A percentile compares a stretch with the other conserved stretches of the same genome.
Conservation (phyloP, 2,797 vertebrate genomes). For the Morus bassanus region DNA sequence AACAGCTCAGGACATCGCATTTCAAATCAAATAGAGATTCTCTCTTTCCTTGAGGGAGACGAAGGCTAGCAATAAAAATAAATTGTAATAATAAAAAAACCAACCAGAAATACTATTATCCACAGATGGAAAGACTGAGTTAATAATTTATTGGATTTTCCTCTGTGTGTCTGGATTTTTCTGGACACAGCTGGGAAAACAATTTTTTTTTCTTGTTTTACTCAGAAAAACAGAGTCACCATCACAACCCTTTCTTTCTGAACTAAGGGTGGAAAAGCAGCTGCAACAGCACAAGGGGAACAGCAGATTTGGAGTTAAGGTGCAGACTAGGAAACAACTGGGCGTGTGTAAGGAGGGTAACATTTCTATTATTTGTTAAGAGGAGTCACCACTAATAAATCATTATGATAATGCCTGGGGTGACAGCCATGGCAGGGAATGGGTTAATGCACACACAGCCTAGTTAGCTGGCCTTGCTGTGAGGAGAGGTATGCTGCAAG, state of each 20-base stretch:
- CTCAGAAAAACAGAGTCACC: background rate
- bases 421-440: background rate
- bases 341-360: background rate
- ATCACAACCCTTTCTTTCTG: background rate
- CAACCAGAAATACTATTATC: background rate
- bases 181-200: background rate
- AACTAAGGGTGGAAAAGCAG: background rate
- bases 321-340: background rate
- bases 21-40: background rate
- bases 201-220: background rate
- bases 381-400: background rate
- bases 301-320: background rate
- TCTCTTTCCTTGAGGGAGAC: background rate
- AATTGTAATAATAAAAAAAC: background rate
- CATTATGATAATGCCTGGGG: background rate
- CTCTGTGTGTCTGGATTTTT: background rate
- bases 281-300: background rate
- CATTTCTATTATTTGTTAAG: background rate
- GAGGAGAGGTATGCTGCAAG: background rate
- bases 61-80: background rate
- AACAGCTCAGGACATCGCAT: background rate
- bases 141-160: slow-evolving; percentile 31
- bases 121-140: background rate
- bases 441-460: background rate
- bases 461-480: background rate